Percentiles rank a stretch among this genome's conserved stretches.
Conservation (phyloP, 1,140 invertebrate species). For the Eurosta solidaginis region DNA sequence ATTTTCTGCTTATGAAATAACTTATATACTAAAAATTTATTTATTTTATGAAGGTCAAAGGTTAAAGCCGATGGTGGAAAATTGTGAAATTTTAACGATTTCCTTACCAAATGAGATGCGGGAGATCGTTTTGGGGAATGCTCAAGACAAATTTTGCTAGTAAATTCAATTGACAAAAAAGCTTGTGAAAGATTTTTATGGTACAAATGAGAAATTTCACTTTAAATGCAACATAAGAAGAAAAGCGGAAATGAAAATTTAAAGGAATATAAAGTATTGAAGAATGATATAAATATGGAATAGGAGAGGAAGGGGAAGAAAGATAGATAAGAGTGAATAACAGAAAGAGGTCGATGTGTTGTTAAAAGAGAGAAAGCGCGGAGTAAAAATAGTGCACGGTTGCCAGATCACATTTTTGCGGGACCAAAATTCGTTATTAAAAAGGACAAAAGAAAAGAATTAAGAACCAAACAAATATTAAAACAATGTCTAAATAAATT, state of each 20-base stretch:
- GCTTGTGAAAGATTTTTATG: not conserved
- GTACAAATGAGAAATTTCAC: constrained; percentile 1
- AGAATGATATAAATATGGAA: not conserved
- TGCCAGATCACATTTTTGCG: too few species aligned
- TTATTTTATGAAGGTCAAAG: constrained; percentile 28
- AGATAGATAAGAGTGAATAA: too few species aligned
- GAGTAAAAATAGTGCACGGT: too few species aligned
- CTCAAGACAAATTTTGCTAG: not conserved
- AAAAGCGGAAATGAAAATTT: not conserved
- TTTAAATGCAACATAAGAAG: not conserved
- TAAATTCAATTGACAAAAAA: not conserved
- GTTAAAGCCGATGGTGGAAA: not conserved
- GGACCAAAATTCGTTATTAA: too few species aligned
- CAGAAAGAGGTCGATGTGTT: too few species aligned
- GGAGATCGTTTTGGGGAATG: not conserved
- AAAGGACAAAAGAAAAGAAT: too few species aligned
- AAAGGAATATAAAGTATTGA: not conserved
- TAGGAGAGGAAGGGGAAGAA: too few species aligned
- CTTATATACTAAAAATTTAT: too few species aligned
- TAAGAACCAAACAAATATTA: too few species aligned
- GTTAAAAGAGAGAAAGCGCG: too few species aligned
- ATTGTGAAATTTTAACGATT: not conserved
- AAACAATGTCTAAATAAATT: too few species aligned
- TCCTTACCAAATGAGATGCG: not conserved
- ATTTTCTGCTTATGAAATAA: not conserved